Conservation (phyloP, 2,888 invertebrate genomes). For the Drosophila subquinaria region DNA sequence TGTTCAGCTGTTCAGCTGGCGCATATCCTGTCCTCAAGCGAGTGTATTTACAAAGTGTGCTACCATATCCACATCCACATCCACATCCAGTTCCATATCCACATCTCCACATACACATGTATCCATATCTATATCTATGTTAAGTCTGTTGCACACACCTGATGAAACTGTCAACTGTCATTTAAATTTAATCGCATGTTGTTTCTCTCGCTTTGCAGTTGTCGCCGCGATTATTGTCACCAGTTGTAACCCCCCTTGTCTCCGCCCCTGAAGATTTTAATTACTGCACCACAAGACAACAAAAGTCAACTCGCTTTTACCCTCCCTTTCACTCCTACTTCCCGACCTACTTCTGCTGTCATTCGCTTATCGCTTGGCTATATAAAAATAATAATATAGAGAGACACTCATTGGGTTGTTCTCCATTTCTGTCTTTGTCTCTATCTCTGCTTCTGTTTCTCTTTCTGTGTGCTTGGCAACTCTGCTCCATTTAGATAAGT, state of each 20-base stretch:
- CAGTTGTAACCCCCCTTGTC: slow-evolving; percentile 28
- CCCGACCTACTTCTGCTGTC: slow-evolving; percentile 43
- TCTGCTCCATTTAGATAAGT: slow-evolving; percentile 81
- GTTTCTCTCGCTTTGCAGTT: slow-evolving; percentile 59
- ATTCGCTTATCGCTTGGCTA: slow-evolving; percentile 68
- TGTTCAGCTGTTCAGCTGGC: slow-evolving; percentile 13
- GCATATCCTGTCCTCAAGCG: slow-evolving; percentile 60
- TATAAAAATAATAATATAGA: slow-evolving; percentile 69
- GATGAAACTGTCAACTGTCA: slow-evolving; percentile 81
- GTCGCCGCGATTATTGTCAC: slow-evolving; percentile 75
- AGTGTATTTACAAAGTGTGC: neutral
- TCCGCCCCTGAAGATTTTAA: slow-evolving; percentile 52
- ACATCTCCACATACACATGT: neutral
- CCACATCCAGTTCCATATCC: neutral
- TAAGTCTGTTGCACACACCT: slow-evolving; percentile 55
- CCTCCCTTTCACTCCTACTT: neutral
- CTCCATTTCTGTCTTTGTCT: neutral
- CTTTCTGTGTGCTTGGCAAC: slow-evolving; percentile 42
- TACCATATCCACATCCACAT: neutral
- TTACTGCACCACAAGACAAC: slow-evolving; percentile 72
- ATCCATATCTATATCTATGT: slow-evolving; percentile 30
- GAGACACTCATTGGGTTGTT: slow-evolving; percentile 67
- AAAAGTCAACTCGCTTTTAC: slow-evolving; percentile 38
- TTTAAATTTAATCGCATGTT: slow-evolving; percentile 79
- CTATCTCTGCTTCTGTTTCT: neutral